These are phyloP conservation scores for Calyptomena viridis DNA, from an alignment of 2,113 vertebrate genomes.

Conservation along the genomic window DNA sequence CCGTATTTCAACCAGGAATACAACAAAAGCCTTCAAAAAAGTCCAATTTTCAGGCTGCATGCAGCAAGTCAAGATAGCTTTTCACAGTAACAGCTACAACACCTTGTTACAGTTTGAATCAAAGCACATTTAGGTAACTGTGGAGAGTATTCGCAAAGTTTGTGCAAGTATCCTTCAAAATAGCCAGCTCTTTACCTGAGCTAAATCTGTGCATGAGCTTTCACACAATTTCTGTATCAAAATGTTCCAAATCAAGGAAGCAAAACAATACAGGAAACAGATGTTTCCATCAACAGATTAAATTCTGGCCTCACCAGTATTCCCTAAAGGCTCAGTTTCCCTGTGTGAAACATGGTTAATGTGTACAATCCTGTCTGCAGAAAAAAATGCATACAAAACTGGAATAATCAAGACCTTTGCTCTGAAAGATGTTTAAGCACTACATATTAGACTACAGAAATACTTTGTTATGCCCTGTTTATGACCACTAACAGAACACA, in stretches of 20 bases:
- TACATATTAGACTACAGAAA: background rate
- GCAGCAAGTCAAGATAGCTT: background rate
- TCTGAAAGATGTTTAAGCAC: background rate
- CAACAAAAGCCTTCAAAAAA: background rate
- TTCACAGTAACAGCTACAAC: background rate
- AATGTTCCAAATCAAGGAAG: conserved; percentile 44
- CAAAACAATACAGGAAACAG: conserved; percentile 45
- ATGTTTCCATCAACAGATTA: conserved; percentile 41
- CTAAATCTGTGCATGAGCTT: background rate
- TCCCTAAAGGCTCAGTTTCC: conserved; percentile 4
- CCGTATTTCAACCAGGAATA: background rate
- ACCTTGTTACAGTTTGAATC: background rate
- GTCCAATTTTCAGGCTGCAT: background rate
- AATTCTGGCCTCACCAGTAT: background rate
- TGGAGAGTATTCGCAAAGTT: background rate
- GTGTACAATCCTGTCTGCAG: background rate
- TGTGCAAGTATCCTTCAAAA: background rate
- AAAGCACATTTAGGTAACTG: background rate
- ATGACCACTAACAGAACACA: background rate
- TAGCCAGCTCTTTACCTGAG: background rate
- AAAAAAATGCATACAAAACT: background rate
- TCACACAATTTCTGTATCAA: conserved; percentile 29
- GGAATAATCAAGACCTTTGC: background rate
- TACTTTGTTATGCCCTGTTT: background rate
- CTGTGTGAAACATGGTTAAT: background rate